Percentiles rank a stretch among this genome's conserved stretches.
Evolutionary conservation across 1,140 invertebrate species (phyloP).

Genomic region (Campoletis sonorensis): DNA sequence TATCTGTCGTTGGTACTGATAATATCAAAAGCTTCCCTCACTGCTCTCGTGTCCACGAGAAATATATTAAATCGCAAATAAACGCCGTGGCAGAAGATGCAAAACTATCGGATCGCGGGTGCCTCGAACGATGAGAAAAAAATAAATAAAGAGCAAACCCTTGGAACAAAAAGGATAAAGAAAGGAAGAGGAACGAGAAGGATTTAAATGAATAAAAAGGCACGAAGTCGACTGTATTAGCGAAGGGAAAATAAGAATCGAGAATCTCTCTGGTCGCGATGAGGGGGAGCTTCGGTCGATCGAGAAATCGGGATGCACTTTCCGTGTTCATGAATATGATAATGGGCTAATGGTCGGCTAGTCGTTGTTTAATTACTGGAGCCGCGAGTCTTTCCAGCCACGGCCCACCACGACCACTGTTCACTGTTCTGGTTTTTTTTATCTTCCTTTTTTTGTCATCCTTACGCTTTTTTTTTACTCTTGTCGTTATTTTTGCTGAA

Average conservation of each 20-base stretch:
- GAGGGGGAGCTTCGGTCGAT: slow-evolving; percentile 47
- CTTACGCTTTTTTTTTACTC: not conserved
- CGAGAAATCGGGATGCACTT: slow-evolving; percentile 74
- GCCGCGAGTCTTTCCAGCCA: slow-evolving; percentile 48
- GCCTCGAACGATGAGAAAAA: not conserved
- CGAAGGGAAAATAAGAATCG: slow-evolving; percentile 31
- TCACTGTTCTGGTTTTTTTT: slow-evolving; percentile 30
- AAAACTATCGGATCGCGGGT: not conserved
- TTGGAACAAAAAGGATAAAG: not conserved
- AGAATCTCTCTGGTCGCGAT: slow-evolving; percentile 19
- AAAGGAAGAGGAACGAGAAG: not conserved
- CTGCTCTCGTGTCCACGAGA: not conserved
- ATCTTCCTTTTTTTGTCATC: not conserved
- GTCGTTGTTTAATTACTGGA: slow-evolving; percentile 75
- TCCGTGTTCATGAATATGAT: slow-evolving; percentile 77
- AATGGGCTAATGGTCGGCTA: slow-evolving; percentile 75
- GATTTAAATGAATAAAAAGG: slow-evolving; percentile 5
- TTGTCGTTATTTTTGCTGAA: not conserved
- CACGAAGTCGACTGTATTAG: slow-evolving; percentile 11
- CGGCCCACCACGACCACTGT: slow-evolving; percentile 51
- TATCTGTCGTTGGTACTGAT: not conserved
- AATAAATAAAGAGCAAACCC: not conserved
- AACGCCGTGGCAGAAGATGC: slow-evolving; percentile 7
- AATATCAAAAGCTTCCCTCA: slow-evolving; percentile 10
- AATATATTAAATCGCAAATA: slow-evolving; percentile 18